Evolutionary conservation across 1,140 invertebrate genomes (phyloP).

Genomic region (Bombus difficillimus): DNA sequence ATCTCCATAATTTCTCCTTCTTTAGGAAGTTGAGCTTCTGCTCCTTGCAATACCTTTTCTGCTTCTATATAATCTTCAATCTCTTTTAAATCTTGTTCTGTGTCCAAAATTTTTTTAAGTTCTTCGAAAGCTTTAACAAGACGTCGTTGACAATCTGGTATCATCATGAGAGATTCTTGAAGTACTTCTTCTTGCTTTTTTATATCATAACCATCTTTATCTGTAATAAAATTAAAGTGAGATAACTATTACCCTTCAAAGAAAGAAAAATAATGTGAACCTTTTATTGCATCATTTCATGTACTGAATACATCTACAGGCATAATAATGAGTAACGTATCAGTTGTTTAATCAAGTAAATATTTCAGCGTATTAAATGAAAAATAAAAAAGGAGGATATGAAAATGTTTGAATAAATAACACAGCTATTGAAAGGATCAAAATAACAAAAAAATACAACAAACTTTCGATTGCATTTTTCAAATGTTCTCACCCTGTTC

Average conservation of each 20-base stretch:
- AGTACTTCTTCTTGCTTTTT: conserved; percentile 94
- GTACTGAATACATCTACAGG: not conserved
- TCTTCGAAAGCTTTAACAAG: conserved; percentile 89
- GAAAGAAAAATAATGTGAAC: not conserved
- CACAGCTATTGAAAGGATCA: conserved; percentile 32
- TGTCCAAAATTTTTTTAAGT: conserved; percentile 88
- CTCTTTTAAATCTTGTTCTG: conserved; percentile 90
- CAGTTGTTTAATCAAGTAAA: not conserved
- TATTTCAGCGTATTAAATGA: not conserved
- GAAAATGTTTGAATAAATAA: not conserved
- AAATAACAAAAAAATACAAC: not conserved
- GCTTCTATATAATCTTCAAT: conserved; percentile 88
- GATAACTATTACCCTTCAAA: conserved; percentile 8
- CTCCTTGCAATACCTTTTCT: conserved; percentile 87
- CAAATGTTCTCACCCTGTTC: conserved; percentile 82
- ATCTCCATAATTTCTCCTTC: conserved; percentile 70
- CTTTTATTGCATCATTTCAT: conserved; percentile 12
- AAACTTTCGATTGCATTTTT: conserved; percentile 13
- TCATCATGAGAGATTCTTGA: conserved; percentile 94
- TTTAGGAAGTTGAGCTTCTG: conserved; percentile 85
- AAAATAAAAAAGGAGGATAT: not conserved
- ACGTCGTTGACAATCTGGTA: conserved; percentile 93
- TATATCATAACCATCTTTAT: conserved; percentile 92
- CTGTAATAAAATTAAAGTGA: conserved; percentile 75
- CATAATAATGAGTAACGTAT: not conserved